phyloP scores from a whole-genome alignment of 2,113 vertebrate species.

The Semnopithecus entellus region DNA sequence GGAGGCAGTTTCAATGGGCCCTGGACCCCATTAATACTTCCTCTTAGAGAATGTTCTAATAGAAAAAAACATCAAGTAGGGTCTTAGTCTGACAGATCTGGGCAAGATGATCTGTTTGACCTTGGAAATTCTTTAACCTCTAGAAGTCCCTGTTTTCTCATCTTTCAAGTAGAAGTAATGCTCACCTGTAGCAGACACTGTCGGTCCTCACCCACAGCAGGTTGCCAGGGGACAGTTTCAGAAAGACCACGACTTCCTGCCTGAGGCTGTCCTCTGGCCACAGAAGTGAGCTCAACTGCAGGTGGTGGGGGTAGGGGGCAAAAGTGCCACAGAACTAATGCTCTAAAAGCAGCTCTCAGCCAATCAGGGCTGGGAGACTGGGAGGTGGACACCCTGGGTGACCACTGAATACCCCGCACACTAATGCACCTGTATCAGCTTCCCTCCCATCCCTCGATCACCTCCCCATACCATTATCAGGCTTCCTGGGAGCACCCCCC shows the following conservation, averaged over 20 bases:
- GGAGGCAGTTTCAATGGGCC: background rate
- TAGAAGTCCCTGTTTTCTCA: background rate
- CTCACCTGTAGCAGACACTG: background rate
- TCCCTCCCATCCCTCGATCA: background rate
- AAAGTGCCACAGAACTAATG: background rate
- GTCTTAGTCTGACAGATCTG: background rate
- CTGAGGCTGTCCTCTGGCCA: background rate
- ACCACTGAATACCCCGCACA: too few species aligned
- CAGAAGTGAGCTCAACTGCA: background rate
- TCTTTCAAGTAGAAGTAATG: background rate
- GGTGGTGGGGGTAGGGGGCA: background rate
- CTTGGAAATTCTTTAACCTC: background rate
- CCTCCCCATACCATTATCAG: fast-evolving
- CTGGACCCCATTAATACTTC: background rate
- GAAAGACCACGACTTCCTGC: background rate
- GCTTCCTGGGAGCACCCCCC: background rate
- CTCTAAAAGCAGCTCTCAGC: background rate
- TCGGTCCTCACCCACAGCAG: background rate
- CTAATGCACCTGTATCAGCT: fast-evolving
- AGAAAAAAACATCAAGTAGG: too few species aligned
- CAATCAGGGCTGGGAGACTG: background rate
- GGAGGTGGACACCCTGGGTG: background rate
- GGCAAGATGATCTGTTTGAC: background rate
- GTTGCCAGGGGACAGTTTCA: background rate
- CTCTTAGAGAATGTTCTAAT: fast-evolving